These are phyloP conservation scores for Phengaris alcon DNA, from an alignment of 2,888 invertebrate species.

Conservation along the genomic window DNA sequence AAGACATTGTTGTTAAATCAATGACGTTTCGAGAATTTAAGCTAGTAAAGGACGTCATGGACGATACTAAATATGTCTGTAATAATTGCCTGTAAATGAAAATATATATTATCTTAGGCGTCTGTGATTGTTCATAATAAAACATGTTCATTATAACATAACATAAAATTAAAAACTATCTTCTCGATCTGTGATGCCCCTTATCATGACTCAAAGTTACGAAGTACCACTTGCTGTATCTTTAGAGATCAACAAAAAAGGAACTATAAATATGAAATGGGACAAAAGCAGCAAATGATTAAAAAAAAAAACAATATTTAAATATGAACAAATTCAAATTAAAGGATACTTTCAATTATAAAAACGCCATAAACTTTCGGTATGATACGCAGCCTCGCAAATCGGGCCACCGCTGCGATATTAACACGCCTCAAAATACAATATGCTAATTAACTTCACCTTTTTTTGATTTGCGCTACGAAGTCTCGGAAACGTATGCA, in stretches of 20 bases:
- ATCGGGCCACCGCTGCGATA: slow-evolving; percentile 71
- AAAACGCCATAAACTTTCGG: slow-evolving; percentile 33
- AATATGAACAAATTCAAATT: slow-evolving; percentile 19
- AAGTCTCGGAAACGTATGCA: slow-evolving; percentile 76
- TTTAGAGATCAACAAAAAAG: neutral
- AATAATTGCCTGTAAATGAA: no score
- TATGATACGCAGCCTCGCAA: slow-evolving; percentile 55
- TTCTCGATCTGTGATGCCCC: no score
- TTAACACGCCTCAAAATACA: slow-evolving; percentile 74
- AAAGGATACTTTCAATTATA: slow-evolving; percentile 21
- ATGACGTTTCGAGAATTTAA: neutral
- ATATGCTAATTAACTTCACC: slow-evolving; percentile 76
- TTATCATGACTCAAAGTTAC: neutral
- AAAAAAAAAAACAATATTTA: neutral
- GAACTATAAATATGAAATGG: neutral
- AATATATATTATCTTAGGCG: no score
- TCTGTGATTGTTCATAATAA: no score
- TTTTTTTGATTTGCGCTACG: slow-evolving; percentile 70
- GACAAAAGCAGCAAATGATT: neutral
- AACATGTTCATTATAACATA: no score
- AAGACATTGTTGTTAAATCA: slow-evolving; percentile 2
- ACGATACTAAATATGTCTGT: no score
- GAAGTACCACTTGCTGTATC: neutral
- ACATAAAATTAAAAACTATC: no score
- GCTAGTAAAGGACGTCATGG: neutral